A percentile compares a stretch with the other conserved stretches of the same genome.
phyloP scores from a whole-genome alignment of 2,113 vertebrate genomes.

The Geococcyx californianus region DNA sequence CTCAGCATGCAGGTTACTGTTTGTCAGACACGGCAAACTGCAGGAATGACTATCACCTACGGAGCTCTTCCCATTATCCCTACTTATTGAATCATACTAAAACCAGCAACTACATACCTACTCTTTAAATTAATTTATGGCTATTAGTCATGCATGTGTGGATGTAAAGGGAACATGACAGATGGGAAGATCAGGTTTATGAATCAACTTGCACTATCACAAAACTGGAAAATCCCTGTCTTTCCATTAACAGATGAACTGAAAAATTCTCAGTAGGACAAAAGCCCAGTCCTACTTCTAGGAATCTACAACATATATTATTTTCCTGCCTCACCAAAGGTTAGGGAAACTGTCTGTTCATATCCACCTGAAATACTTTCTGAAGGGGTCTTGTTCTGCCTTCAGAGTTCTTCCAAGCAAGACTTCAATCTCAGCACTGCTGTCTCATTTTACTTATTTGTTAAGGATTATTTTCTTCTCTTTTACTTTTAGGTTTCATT shows the following conservation, averaged over 20 bases:
- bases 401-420: neutral
- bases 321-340: neutral
- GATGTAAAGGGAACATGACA: neutral
- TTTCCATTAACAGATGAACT: neutral
- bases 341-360: neutral
- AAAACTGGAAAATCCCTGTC: neutral
- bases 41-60: neutral
- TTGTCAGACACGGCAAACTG: neutral
- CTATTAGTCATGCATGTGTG: fast-evolving
- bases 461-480: no score
- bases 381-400: neutral
- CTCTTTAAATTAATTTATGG: neutral
- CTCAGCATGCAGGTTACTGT: neutral
- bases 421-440: neutral
- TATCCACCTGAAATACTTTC: neutral
- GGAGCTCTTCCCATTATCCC: neutral
- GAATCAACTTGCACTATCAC: neutral
- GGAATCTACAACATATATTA: neutral
- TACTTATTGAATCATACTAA: neutral
- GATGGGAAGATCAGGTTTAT: neutral
- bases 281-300: neutral
- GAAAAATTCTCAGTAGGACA: neutral
- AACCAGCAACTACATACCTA: neutral
- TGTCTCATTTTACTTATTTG: neutral
- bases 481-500: neutral